Percentiles rank a stretch among this genome's conserved stretches.
phyloP scores from a whole-genome alignment of 2,797 vertebrate genomes.

The Clamator glandarius region DNA sequence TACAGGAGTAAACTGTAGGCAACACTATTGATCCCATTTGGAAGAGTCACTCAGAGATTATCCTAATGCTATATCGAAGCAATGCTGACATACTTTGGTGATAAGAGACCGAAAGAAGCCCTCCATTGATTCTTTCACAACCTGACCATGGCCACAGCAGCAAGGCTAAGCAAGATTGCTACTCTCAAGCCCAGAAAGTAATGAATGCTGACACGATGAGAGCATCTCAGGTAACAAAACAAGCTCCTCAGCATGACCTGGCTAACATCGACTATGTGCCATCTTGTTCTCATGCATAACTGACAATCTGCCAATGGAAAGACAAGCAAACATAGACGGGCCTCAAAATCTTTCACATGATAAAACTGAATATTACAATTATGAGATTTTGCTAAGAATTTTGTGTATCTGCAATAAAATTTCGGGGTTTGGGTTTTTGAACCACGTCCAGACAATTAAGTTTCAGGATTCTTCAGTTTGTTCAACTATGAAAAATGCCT shows the following conservation, averaged over 20 bases:
- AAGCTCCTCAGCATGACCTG: background rate
- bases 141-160: background rate
- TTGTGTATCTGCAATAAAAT: background rate
- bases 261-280: rapidly evolving
- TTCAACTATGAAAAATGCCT: background rate
- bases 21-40: background rate
- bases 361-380: background rate
- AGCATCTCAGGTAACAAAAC: background rate
- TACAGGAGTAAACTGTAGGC: background rate
- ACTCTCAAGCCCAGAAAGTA: background rate
- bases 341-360: background rate
- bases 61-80: background rate
- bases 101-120: background rate
- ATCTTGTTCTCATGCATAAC: rapidly evolving
- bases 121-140: background rate
- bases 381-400: background rate
- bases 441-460: background rate
- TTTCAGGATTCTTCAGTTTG: background rate
- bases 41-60: background rate
- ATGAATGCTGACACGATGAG: rapidly evolving
- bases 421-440: background rate
- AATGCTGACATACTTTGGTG: background rate
- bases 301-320: background rate
- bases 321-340: background rate
- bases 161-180: background rate